Base-by-base conservation (phyloP, 2,113 vertebrate species). In the Oxyruncus cristatus region DNA sequence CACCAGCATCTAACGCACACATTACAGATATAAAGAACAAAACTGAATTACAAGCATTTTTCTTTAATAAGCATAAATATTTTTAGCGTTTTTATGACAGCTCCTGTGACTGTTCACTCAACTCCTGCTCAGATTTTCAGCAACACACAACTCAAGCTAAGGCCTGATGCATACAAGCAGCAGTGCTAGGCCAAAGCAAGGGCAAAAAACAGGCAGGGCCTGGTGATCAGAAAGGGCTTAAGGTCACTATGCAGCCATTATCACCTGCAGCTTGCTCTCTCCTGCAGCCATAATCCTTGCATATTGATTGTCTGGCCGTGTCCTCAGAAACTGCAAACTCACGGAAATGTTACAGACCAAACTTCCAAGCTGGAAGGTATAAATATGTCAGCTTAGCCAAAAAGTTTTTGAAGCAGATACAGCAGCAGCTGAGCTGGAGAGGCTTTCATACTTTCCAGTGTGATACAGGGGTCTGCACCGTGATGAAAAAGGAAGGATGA, bases 361-460 rank as follows among this genome's bases (percentile, higher is more conserved):
- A 35, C 12, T 74, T 58, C 24, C 18, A 81, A 65, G 42, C 12
- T 35, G 14, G 19, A 91, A 86, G 26, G 46, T 39, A 32, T 26
- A 74, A 67, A 63, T 12, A 39, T 8, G 62, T 22, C 17, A 55
- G 33, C 30, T 89, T 63, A 59, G 19, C 27, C 12, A n/a, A 42
- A 78, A 81, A 9, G 7, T 2, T 66, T 83, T 30, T 74, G 41
- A 87, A 71, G 65, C 10, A 55, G 39, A 83, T 35, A 24, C 47
- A 68, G 41, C 42, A 59, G 33, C 39, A 78, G 46, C 46, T 71
- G 17, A 33, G 71, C 18, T 65, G n/a, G 24, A 53, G 32, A 86
- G 20, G 33, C 26, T 66, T 65, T 71, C 0, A 0, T 62, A 68
- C 46, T 71, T 89, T 42, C 35, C 0, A 0, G 6, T 35, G n/a